phyloP scores from a whole-genome alignment of 2,797 vertebrate species.

The Propithecus deckenii region DNA sequence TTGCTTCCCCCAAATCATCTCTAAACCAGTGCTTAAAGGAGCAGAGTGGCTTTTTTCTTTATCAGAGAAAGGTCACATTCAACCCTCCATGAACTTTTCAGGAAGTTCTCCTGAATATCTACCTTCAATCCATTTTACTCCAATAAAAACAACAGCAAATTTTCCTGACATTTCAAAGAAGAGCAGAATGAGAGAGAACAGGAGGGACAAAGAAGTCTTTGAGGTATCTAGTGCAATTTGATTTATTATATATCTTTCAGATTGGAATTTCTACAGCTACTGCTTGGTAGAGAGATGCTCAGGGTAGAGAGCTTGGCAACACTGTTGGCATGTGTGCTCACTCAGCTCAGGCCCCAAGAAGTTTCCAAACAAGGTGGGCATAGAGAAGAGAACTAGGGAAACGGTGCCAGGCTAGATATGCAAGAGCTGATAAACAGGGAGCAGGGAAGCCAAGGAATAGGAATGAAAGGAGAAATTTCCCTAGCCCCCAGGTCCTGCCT shows the following conservation, averaged over 20 bases:
- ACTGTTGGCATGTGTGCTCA: not conserved
- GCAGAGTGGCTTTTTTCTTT: not conserved
- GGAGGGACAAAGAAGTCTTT: not conserved
- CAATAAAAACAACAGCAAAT: conserved; percentile 27
- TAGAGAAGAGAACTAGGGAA: not conserved
- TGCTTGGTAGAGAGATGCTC: not conserved
- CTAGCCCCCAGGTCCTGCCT: not conserved
- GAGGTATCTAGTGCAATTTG: not conserved
- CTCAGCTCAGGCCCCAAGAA: not conserved
- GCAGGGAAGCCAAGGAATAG: not conserved
- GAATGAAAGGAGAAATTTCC: not conserved
- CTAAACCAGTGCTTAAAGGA: not conserved
- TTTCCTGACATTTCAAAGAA: conserved; percentile 51
- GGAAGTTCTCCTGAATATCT: conserved; percentile 27
- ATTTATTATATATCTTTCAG: conserved; percentile 35
- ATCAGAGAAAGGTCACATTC: not conserved
- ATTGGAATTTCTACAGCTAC: conserved; percentile 42
- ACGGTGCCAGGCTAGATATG: not conserved
- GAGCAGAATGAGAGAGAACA: not conserved
- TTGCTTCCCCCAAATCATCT: not conserved
- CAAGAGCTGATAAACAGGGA: not conserved
- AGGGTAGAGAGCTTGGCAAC: not conserved
- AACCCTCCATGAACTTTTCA: conserved; percentile 10
- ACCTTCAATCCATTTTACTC: conserved; percentile 10
- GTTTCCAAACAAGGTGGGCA: conserved; percentile 58